Base-by-base conservation (phyloP, 2,888 invertebrate genomes). In the Tachina lurida region DNA sequence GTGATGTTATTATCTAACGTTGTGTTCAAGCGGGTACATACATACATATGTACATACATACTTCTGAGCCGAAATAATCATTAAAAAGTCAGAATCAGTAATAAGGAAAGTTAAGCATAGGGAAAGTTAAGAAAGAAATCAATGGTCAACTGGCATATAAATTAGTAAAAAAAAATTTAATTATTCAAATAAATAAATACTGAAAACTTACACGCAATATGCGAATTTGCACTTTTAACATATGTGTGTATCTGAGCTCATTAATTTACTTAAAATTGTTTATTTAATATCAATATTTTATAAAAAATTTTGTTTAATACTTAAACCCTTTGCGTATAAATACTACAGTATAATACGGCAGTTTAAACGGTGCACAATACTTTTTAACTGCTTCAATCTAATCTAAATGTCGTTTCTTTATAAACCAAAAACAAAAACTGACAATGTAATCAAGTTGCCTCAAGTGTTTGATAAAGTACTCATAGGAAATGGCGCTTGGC, bases 401-500 rank as follows among this genome's bases (percentile, higher is more conserved):
- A 31, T 31, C 31, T 47, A 3, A 41, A 84, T 84, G 84, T 54
- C 54, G 10, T 68, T 84, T 52, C 47, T 84, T 17, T 84, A 75
- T 41, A 71, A 41, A 15, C 79, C 79, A 31, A 56, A 19, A 7
- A 56, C 62, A 60, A 56, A 58, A 70, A 31, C 19, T 54, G 84
- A 75, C 9, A 43, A 17, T 2, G 15, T 22, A 43, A 62, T 84
- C 10, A 49, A 58, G 1, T 75, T 80, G 31, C 80, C 75, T 12
- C 68, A 68, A 58, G 12, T 71, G n/a, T 75, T 84, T 49, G 54
- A 58, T 9, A 49, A 49, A 10, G 19, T 76, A 39, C 49, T 76
- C 4, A 77, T 41, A 43, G 45, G 56, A 12, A 80, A 80, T 17
- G 84, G 80, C 3, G 67, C 67, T 31, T 84, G 84, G 84, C 73